phyloP scores from a whole-genome alignment of 2,888 invertebrate species.

The Aplocera efformata region DNA sequence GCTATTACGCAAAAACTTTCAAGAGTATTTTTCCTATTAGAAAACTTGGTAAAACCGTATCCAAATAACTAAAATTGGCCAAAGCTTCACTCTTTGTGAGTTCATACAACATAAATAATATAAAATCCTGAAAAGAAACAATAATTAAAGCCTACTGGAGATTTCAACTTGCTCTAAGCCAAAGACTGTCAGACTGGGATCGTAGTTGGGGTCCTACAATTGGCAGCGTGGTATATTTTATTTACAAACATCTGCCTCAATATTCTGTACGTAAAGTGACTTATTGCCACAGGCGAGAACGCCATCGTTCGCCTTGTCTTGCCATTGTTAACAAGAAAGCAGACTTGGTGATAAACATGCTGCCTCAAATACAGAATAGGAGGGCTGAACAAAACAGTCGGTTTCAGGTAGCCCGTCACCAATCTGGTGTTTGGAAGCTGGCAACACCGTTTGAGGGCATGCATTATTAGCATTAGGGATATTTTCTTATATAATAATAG shows the following conservation, averaged over 20 bases:
- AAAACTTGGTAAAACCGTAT: no score
- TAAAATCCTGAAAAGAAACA: slow-evolving; percentile 8
- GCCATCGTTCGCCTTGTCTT: no score
- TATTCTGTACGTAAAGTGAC: no score
- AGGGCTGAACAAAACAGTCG: neutral
- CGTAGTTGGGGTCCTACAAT: no score
- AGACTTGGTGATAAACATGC: no score
- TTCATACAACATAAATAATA: neutral
- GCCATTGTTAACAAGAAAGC: no score
- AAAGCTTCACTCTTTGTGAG: neutral
- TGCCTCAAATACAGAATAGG: no score
- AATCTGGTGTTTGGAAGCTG: neutral
- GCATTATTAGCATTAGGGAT: slow-evolving; percentile 7
- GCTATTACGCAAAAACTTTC: no score
- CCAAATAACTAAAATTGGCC: no score
- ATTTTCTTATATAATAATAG: neutral
- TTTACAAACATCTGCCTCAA: neutral
- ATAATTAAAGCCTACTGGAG: slow-evolving; percentile 5
- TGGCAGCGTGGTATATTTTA: neutral
- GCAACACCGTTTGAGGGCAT: slow-evolving; percentile 4
- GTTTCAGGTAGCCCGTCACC: neutral
- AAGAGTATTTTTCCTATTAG: no score
- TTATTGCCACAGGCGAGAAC: no score
- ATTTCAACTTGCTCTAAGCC: neutral
- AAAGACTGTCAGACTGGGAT: no score